A percentile compares a stretch with the other conserved stretches of the same genome.
Evolutionary conservation across 2,888 invertebrate genomes (phyloP).

Genomic region (Hylaea fasciaria): DNA sequence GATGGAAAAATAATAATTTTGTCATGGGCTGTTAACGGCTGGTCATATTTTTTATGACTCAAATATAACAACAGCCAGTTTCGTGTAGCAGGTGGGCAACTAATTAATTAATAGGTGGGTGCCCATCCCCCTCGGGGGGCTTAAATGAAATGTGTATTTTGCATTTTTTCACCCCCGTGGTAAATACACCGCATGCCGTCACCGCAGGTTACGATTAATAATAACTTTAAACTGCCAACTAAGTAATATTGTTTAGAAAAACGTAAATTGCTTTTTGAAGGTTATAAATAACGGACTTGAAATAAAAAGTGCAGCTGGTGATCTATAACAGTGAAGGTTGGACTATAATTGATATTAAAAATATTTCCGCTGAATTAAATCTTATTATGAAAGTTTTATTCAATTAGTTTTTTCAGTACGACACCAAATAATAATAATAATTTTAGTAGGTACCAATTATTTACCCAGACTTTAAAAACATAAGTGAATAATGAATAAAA

Average conservation of each 20-base stretch:
- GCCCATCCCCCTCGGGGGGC: conserved; percentile 62
- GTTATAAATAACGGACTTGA: too few relatives aligned
- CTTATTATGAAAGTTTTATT: too few relatives aligned
- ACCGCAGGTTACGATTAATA: conserved; percentile 68
- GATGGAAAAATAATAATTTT: conserved; percentile 39
- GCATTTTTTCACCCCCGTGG: conserved; percentile 70
- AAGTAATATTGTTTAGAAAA: conserved; percentile 32
- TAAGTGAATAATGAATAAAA: too few relatives aligned
- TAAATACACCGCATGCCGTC: conserved; percentile 62
- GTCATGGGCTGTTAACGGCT: conserved; percentile 39
- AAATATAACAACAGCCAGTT: conserved; percentile 60
- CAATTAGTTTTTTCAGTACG: too few relatives aligned
- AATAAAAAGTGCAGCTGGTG: too few relatives aligned
- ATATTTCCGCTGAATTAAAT: too few relatives aligned
- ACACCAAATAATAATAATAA: too few relatives aligned
- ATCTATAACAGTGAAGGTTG: too few relatives aligned
- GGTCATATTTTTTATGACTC: conserved; percentile 49
- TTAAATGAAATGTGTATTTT: conserved; percentile 80
- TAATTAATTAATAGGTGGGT: conserved; percentile 76
- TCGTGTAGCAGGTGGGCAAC: conserved; percentile 74
- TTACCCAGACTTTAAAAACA: too few relatives aligned
- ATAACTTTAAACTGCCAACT: conserved; percentile 55
- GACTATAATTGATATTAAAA: too few relatives aligned
- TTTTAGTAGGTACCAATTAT: too few relatives aligned
- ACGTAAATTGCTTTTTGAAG: neutral